These are phyloP conservation scores for Oreortyx pictus DNA, from an alignment of 2,797 vertebrate species.

Conservation along the genomic window DNA sequence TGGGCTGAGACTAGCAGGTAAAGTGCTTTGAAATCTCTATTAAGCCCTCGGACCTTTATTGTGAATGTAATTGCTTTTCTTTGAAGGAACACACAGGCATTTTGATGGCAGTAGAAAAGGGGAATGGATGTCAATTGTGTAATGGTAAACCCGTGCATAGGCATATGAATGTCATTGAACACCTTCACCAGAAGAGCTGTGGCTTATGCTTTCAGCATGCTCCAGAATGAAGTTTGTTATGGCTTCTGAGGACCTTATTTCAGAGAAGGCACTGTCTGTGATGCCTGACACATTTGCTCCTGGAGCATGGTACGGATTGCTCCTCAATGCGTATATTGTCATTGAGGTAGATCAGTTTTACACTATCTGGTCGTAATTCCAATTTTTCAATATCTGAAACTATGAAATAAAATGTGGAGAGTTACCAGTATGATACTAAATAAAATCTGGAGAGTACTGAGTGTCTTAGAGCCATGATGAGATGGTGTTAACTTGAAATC, in stretches of 20 bases:
- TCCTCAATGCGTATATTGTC: background rate
- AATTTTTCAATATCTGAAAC: background rate
- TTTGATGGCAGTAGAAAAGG: background rate
- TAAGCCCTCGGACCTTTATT: background rate
- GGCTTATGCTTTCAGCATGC: background rate
- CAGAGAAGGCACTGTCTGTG: background rate
- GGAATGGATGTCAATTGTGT: background rate
- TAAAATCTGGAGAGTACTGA: background rate
- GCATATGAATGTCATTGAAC: rapidly evolving
- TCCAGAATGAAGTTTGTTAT: background rate
- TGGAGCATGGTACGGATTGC: background rate
- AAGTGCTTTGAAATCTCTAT: background rate
- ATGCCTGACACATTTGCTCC: background rate
- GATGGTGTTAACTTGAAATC: background rate
- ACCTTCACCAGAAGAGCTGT: background rate
- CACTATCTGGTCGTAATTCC: background rate
- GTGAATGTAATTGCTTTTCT: background rate
- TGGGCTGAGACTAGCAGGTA: rapidly evolving
- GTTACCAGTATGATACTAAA: background rate
- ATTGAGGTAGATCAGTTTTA: background rate
- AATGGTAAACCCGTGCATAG: rapidly evolving
- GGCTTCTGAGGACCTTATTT: background rate
- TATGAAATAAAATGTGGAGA: background rate
- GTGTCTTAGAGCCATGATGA: background rate
- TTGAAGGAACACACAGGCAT: background rate